A percentile compares a stretch with the other conserved stretches of the same genome.
These are phyloP conservation scores for Drosophila setifemur DNA, from an alignment of 1,140 invertebrate genomes.

Conservation along the genomic window DNA sequence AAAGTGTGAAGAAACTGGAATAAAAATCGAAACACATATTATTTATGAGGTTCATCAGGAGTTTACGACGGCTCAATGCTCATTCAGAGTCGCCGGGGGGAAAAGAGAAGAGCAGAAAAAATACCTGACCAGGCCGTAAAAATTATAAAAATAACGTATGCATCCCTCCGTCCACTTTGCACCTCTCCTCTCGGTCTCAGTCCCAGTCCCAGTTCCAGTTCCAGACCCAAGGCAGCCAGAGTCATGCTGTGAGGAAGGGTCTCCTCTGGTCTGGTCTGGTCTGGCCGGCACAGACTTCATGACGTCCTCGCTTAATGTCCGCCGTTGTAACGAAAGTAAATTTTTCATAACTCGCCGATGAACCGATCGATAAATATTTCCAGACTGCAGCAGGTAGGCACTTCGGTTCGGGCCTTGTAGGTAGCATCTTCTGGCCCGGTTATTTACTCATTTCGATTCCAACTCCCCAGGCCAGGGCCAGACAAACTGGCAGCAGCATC, in stretches of 20 bases:
- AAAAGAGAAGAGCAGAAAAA: constrained; percentile 15
- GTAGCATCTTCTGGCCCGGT: constrained; percentile 49
- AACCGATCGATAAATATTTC: constrained; percentile 75
- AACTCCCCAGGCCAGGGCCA: constrained; percentile 37
- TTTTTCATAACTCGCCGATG: constrained; percentile 69
- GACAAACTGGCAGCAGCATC: constrained; percentile 77
- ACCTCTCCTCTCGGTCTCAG: background rate
- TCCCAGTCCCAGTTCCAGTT: background rate
- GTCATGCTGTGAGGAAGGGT: constrained; percentile 56
- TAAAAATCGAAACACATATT: constrained; percentile 79
- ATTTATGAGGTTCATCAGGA: constrained; percentile 80
- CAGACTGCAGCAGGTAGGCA: constrained; percentile 60
- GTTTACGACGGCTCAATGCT: constrained; percentile 69
- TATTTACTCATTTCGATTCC: constrained; percentile 21
- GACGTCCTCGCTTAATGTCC: constrained; percentile 67
- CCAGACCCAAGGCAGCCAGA: constrained; percentile 19
- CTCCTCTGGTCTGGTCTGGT: constrained; percentile 6
- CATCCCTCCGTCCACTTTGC: constrained; percentile 36
- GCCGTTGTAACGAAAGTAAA: constrained; percentile 73
- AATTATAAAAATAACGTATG: constrained; percentile 73
- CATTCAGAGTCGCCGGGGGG: constrained; percentile 29
- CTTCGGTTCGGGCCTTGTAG: constrained; percentile 18
- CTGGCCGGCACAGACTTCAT: constrained; percentile 70
- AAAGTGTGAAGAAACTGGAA: constrained; percentile 72
- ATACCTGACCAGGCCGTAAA: constrained; percentile 65